Conservation (phyloP, 2,797 vertebrate genomes). For the Coilia nasus region DNA sequence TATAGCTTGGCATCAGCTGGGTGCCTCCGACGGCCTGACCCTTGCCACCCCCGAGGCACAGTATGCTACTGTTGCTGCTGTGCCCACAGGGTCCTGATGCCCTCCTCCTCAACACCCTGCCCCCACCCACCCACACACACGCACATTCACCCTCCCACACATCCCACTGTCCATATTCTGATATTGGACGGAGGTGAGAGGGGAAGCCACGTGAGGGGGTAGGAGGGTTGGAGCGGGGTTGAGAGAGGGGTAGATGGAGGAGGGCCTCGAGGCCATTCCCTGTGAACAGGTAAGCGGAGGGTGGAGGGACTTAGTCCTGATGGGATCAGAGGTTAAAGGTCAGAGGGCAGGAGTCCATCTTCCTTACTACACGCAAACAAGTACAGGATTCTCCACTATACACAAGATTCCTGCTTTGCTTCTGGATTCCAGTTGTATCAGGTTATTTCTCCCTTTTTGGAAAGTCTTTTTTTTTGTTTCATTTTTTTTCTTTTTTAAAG, state of each 20-base stretch:
- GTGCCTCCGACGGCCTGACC: neutral
- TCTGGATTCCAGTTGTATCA: constrained; percentile 59
- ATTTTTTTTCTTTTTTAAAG: constrained; percentile 52
- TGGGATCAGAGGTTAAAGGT: constrained; percentile 62
- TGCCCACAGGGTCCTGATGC: neutral
- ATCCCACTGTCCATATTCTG: neutral
- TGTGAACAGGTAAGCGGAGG: constrained; percentile 55
- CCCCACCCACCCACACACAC: neutral
- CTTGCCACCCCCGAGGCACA: neutral
- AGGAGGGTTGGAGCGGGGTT: neutral
- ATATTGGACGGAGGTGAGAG: neutral
- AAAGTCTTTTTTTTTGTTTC: constrained; percentile 43
- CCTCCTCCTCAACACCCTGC: neutral
- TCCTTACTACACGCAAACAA: constrained; percentile 62
- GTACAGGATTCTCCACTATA: constrained; percentile 61
- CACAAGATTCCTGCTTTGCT: constrained; percentile 56
- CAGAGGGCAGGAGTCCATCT: constrained; percentile 53
- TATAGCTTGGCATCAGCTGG: neutral
- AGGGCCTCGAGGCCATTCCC: neutral
- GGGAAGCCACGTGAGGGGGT: neutral
- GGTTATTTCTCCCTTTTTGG: constrained; percentile 37
- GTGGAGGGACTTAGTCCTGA: constrained; percentile 61
- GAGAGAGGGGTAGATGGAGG: neutral
- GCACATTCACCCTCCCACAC: neutral
- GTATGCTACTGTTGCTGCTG: neutral